Base-by-base conservation (phyloP, 2,888 invertebrate genomes). In the Phytoseiulus persimilis region DNA sequence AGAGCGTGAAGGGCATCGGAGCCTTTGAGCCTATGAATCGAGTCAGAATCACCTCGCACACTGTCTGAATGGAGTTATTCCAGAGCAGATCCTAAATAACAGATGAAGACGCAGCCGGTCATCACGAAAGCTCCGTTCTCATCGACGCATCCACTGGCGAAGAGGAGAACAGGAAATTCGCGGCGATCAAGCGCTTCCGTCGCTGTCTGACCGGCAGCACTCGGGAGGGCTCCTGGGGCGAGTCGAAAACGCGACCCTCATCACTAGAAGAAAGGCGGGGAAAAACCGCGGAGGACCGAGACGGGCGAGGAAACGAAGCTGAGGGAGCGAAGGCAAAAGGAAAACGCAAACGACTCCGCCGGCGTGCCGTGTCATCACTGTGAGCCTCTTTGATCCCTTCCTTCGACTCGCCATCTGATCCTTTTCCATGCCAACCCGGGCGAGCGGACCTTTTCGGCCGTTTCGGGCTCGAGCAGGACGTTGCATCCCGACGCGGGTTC, bases 131-230 rank as follows among this genome's bases (percentile, higher is more conserved):
- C 65, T 65, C 28, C 65, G 65, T 65, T 65, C 65, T 23, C 65
- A 65, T 65, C 65, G 65, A 65, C 65, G 65, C 65, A 65, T 65
- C 65, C 33, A 87, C 32, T 33, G 33, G 84, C 84, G 31, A 23
- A 3, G 9, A 45, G 39, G 23, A 45, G 87, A 87, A 87, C 87
- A 87, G 87, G 87, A 87, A 87, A 87, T 87, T 87, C 33, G 32
- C 87, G 87, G 33, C 33, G 87, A 87, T 87, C 87, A 87, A 87
- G 39, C 87, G 45, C 33, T 87, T 87, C 87, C 87, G 87, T 87
- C 87, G 87, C 87, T 28, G 87, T 28, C 65, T 65, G 65, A 1
- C 65, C 65, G 14, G 5, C 1, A 23, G 65, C 65, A 65, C 65
- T 65, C 18, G 65, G 23, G 39, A 39, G 3, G 39, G 65, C 32